Evolutionary conservation across 2,888 invertebrate genomes (phyloP).

Genomic region (Apoderus coryli): DNA sequence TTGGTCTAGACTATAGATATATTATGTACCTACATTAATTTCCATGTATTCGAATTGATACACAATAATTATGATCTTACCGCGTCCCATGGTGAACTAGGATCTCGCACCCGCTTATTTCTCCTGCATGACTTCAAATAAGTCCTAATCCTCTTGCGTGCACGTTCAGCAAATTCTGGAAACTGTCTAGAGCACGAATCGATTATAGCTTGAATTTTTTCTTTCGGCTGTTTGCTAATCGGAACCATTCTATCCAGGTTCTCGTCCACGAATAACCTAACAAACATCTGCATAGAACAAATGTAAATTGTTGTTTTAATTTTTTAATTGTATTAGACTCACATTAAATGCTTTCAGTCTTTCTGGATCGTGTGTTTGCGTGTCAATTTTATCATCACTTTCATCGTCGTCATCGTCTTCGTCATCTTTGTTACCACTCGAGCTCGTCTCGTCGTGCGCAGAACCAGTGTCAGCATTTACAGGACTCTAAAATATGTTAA

Average conservation of each 20-base stretch:
- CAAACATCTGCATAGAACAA: constrained; percentile 68
- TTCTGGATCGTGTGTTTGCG: constrained; percentile 78
- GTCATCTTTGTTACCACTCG: constrained; percentile 73
- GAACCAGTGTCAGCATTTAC: constrained; percentile 48
- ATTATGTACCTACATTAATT: too few species aligned
- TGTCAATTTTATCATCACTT: constrained; percentile 81
- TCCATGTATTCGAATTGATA: too few species aligned
- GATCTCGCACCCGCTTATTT: constrained; percentile 84
- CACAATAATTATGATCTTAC: constrained; percentile 42
- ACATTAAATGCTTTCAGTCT: constrained; percentile 93
- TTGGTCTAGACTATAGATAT: constrained; percentile 73
- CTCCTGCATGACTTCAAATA: constrained; percentile 91
- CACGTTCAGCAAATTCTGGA: constrained; percentile 90
- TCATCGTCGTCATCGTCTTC: constrained; percentile 84
- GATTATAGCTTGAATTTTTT: constrained; percentile 94
- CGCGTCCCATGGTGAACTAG: constrained; percentile 68
- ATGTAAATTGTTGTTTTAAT: constrained; percentile 7
- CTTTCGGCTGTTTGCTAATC: constrained; percentile 94
- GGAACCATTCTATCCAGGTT: constrained; percentile 93
- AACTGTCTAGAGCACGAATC: constrained; percentile 95
- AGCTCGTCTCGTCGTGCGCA: constrained; percentile 77
- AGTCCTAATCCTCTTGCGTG: constrained; percentile 86
- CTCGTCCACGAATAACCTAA: constrained; percentile 90
- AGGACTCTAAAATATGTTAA: too few species aligned
- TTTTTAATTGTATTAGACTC: constrained; percentile 24